A percentile compares a stretch with the other conserved stretches of the same genome.
phyloP scores from a whole-genome alignment of 2,888 invertebrate species.

The Acanthopleura granulata region DNA sequence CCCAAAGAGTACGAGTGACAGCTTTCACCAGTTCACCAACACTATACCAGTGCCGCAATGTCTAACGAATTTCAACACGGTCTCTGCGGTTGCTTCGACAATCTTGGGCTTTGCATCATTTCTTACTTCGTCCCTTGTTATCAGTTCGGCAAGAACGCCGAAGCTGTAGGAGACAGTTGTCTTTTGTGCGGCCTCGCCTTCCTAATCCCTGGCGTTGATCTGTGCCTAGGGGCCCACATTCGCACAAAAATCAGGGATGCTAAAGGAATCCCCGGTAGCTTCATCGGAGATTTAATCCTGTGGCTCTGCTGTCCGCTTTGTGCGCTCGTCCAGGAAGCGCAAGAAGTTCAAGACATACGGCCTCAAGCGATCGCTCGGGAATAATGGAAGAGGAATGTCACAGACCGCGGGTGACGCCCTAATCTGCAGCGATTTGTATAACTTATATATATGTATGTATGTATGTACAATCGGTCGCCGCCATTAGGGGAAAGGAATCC shows the following conservation, averaged over 20 bases:
- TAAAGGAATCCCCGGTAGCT: conserved; percentile 56
- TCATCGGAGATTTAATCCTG: conserved; percentile 52
- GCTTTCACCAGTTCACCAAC: no score
- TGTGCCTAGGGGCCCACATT: conserved; percentile 50
- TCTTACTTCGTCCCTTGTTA: conserved; percentile 64
- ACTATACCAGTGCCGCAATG: not conserved
- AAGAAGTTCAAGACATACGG: conserved; percentile 50
- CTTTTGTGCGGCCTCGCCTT: conserved; percentile 58
- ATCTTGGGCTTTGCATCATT: conserved; percentile 59
- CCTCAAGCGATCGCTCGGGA: conserved; percentile 46
- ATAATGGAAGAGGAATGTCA: not conserved
- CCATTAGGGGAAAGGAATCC: no score
- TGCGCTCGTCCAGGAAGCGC: conserved; percentile 58
- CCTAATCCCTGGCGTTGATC: conserved; percentile 51
- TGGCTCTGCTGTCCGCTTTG: conserved; percentile 58
- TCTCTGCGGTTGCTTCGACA: conserved; percentile 65
- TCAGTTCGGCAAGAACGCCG: conserved; percentile 64
- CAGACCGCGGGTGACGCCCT: no score
- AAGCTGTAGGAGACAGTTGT: conserved; percentile 62
- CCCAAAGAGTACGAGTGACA: no score
- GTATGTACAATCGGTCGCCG: no score
- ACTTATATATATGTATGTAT: no score
- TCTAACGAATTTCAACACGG: conserved; percentile 56
- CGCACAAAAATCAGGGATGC: conserved; percentile 58
- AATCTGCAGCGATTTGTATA: no score